Base-by-base conservation (phyloP, 2,888 invertebrate species). In the Xylocampa areola region DNA sequence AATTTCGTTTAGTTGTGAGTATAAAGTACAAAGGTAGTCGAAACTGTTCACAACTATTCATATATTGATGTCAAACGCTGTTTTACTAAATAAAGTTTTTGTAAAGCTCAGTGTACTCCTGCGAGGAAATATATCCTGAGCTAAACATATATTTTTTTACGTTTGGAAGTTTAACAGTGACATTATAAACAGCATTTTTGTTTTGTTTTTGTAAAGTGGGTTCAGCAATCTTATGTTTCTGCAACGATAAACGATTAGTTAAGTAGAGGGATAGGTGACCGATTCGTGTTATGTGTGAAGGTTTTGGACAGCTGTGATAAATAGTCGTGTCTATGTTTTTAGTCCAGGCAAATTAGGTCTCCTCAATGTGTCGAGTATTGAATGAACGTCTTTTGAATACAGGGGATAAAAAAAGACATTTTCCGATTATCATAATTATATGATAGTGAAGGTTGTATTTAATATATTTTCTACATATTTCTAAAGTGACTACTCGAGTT, bases 1-100 rank as follows among this genome's bases (percentile, higher is more conserved):
- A 79, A 80, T 82, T 73, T 76, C 78, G 78, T 79, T 57, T 73
- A 84, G 86, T 82, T 84, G 89, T 91, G 92, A 90, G 89, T 85
- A 80, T 81, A 86, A 89, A 92, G 92, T 91, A 92, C 92, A 92
- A 92, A 91, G 76, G 69, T 79, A 82, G 82, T 82, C 77, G 86
- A 84, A 82, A 79, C 77, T 81, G 79, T 81, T 81, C 80, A 68
- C 73, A 68, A 72, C 50, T 63, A 65, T 60, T 48, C 45, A 48
- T 58, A 40, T 60, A 51, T 53, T 39, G 48, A 72, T 47, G 61
- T 64, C 40, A 39, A 60, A 55, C 36, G 55, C 37, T 54, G 54
- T 39, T 49, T 8, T 66, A 55, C 45, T 41, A 30, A 53, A 40
- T 51, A 37, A 63, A 36, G 50, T 58, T 57, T 49, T 32, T 48